Evolutionary conservation across 2,888 invertebrate species (phyloP).

Genomic region (Mimachlamys varia): DNA sequence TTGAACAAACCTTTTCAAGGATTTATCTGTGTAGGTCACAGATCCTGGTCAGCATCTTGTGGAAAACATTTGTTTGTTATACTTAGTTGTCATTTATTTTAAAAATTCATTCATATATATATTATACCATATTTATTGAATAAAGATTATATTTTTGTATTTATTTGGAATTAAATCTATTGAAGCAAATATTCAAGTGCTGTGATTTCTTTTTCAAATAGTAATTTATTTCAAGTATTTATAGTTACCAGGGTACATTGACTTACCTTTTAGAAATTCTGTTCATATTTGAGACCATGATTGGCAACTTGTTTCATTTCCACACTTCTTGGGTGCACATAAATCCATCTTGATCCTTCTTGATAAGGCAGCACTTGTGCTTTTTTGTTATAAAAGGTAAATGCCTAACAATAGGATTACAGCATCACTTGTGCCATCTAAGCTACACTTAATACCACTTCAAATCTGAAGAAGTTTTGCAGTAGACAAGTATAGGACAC

Average conservation of each 20-base stretch:
- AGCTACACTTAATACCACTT: no score
- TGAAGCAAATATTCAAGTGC: not conserved
- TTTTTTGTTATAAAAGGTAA: no score
- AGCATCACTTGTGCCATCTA: no score
- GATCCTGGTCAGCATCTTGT: no score
- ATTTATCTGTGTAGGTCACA: not conserved
- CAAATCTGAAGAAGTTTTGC: not conserved
- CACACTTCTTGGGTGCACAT: no score
- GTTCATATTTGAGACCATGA: not conserved
- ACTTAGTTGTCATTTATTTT: not conserved
- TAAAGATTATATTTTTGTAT: not conserved
- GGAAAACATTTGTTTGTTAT: not conserved
- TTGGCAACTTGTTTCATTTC: not conserved
- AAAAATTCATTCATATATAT: not conserved
- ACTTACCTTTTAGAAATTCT: not conserved
- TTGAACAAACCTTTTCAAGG: not conserved
- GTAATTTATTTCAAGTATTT: not conserved
- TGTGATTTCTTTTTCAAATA: constrained; percentile 1
- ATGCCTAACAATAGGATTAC: no score
- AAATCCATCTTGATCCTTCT: no score
- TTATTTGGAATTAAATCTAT: constrained; percentile 12
- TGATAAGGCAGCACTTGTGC: no score
- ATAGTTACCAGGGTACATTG: not conserved
- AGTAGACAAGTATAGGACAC: not conserved
- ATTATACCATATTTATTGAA: not conserved